These are phyloP conservation scores for Tetragonisca angustula DNA, from an alignment of 2,888 invertebrate genomes.

Conservation along the genomic window DNA sequence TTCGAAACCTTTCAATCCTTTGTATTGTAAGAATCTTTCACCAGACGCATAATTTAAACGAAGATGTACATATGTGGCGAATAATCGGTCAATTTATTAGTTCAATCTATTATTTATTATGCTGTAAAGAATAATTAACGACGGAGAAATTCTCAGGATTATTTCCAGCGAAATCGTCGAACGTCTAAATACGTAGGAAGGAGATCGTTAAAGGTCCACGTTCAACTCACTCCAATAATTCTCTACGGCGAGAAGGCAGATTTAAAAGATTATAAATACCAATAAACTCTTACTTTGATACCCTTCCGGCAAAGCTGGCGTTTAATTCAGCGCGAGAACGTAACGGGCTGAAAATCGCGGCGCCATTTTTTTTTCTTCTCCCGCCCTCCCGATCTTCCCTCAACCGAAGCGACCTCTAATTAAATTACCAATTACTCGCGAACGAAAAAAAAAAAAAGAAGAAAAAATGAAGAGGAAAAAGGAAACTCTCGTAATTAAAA, in stretches of 20 bases:
- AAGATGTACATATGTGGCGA: too few species aligned
- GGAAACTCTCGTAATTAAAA: background rate
- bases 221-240: background rate
- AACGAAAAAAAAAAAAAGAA: too few species aligned
- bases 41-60: too few species aligned
- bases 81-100: too few species aligned
- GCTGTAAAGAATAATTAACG: too few species aligned
- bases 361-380: background rate
- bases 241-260: background rate
- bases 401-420: background rate
- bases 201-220: background rate
- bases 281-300: background rate
- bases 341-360: background rate
- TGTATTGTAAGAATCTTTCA: too few species aligned
- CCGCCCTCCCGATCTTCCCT: too few species aligned
- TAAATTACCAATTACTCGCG: background rate
- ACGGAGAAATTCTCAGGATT: too few species aligned
- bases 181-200: background rate
- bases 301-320: background rate
- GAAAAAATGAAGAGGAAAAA: background rate
- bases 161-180: background rate
- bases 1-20: too few species aligned
- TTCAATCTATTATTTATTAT: too few species aligned
- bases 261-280: background rate
- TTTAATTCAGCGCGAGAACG: conserved; percentile 1